Percentiles rank a stretch among this genome's conserved stretches.
These are phyloP conservation scores for Microplitis manilae DNA, from an alignment of 2,888 invertebrate species.

Conservation along the genomic window DNA sequence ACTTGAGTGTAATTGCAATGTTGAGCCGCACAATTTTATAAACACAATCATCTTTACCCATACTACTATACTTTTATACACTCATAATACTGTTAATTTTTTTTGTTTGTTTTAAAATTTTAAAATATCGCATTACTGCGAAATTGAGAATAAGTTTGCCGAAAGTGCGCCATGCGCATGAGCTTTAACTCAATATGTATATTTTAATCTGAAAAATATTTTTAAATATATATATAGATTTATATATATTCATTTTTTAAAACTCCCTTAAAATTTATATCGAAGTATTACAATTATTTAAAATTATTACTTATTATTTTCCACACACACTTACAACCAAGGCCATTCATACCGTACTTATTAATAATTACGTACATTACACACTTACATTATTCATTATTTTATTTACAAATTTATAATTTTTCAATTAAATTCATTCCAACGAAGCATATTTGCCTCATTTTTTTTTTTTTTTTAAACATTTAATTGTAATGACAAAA, in stretches of 20 bases:
- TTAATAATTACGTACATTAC: too few relatives aligned
- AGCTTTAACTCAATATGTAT: conserved; percentile 53
- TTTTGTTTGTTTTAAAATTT: conserved; percentile 13
- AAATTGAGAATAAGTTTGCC: conserved; percentile 22
- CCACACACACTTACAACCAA: too few relatives aligned
- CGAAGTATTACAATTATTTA: conserved; percentile 26
- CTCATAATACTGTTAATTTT: conserved; percentile 70
- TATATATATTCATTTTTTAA: conserved; percentile 33
- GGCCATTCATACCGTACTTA: too few relatives aligned
- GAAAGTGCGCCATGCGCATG: conserved; percentile 33
- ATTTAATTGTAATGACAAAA: neutral
- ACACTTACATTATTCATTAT: too few relatives aligned
- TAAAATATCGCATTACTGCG: neutral
- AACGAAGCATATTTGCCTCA: neutral
- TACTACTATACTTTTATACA: conserved; percentile 62
- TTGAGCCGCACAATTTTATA: conserved; percentile 32
- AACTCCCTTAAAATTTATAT: conserved; percentile 48
- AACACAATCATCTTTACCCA: conserved; percentile 33
- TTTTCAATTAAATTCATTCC: too few relatives aligned
- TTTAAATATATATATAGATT: conserved; percentile 52
- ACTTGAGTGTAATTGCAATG: conserved; percentile 17
- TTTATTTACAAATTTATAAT: too few relatives aligned
- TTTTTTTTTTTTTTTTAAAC: neutral
- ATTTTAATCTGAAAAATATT: conserved; percentile 64
- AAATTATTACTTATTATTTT: too few relatives aligned